Evolutionary conservation across 1,140 invertebrate genomes (phyloP), one percentile per base, ranked within the genome.

Genomic region (Ectropis grisescens): DNA sequence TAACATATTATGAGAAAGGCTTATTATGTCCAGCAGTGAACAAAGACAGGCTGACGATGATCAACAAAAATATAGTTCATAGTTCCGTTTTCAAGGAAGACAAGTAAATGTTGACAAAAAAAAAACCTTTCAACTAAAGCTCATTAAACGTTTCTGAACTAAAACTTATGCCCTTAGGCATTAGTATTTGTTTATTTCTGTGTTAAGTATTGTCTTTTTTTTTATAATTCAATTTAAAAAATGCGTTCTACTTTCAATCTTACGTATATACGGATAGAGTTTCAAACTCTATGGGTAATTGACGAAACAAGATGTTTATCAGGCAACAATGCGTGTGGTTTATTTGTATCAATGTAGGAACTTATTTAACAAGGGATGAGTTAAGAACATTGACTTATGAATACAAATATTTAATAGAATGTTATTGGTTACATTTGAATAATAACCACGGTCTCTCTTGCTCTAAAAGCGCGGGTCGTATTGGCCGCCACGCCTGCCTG

Each of bases 241-340:
- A 22, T 9, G 19, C 19, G 9, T 5, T 5, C 19, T 4, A 22
- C 4, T 22, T 22, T 4, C 19, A 22, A 22, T 9, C 4, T 22
- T 22, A 22, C 4, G 9, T 22, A 22, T 9, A 9, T 22, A 5
- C 19, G 19, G 9, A 9, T 22, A 22, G 4, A 5, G 19, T 4
- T 22, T 9, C 4, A 22, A 9, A 22, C 19, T 22, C 4, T 22
- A 26, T 56, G 33, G 42, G 50, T 62, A 58, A 61, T 62, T 54
- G 56, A 64, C 61, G 41, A n/a, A 66, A 70, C 53, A 49, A 66
- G 67, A 71, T 71, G 47, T 26, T 65, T 71, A 71, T 71, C 67
- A 29, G 47, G 40, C 39, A 58, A 67, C 64, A 71, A 71, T 68
- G 67, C 57, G 67, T 71, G 67, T 71, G 67, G 67, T 48, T 58